Percentiles rank a stretch among this genome's conserved stretches.
phyloP scores from a whole-genome alignment of 2,113 vertebrate species.

The Ramphastos sulfuratus region DNA sequence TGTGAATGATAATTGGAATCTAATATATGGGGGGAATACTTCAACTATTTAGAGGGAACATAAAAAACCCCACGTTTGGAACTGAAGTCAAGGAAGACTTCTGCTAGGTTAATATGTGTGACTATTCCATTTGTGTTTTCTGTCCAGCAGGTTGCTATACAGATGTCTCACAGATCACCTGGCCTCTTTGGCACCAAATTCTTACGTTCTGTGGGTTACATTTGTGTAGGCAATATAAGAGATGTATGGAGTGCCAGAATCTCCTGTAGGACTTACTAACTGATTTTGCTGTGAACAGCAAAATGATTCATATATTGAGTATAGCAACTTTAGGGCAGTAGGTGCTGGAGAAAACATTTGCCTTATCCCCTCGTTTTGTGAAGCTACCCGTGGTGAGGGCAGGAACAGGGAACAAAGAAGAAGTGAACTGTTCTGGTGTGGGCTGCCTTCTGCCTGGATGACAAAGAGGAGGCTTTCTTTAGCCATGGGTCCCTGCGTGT shows the following conservation, averaged over 20 bases:
- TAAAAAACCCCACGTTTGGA: background rate
- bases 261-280: background rate
- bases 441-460: background rate
- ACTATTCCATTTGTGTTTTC: background rate
- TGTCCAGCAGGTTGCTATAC: background rate
- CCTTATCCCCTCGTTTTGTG: background rate
- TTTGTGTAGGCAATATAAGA: background rate
- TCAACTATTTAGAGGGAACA: background rate
- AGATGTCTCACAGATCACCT: fast-evolving
- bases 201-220: background rate
- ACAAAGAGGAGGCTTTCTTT: background rate
- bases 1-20: background rate
- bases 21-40: background rate
- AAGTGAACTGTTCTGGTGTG: background rate
- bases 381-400: fast-evolving
- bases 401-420: background rate
- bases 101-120: background rate
- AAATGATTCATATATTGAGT: background rate
- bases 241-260: background rate
- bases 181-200: background rate
- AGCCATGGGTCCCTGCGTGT: fast-evolving
- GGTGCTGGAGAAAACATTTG: background rate
- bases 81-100: background rate
- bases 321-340: background rate
- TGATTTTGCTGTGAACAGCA: background rate